Evolutionary conservation across 2,888 invertebrate genomes (phyloP).

Genomic region (Leptopilina syphax): DNA sequence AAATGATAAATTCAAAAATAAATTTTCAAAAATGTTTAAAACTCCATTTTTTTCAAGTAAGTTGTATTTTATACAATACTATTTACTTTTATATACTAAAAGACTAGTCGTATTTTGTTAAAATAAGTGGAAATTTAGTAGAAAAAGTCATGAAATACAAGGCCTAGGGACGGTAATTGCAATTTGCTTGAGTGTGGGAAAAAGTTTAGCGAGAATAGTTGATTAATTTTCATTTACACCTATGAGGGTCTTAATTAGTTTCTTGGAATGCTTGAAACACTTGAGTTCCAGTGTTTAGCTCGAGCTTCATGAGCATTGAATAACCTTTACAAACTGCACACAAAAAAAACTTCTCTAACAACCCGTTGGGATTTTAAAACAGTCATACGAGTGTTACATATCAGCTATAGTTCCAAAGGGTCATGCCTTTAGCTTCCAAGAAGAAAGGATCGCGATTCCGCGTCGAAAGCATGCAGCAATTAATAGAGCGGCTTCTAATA

Average conservation of each 20-base stretch:
- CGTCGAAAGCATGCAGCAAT: slow-evolving; percentile 49
- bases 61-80: too few relatives aligned
- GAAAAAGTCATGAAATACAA: too few relatives aligned
- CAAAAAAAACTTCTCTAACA: slow-evolving; percentile 15
- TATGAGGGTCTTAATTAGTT: not conserved
- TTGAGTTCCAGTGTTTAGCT: not conserved
- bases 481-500: slow-evolving; percentile 52
- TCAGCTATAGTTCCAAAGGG: slow-evolving; percentile 3
- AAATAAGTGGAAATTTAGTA: too few relatives aligned
- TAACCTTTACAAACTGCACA: not conserved
- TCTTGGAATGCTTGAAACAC: not conserved
- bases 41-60: too few relatives aligned
- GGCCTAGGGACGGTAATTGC: too few relatives aligned
- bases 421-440: slow-evolving; percentile 40
- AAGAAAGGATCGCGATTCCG: slow-evolving; percentile 48
- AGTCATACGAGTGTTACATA: slow-evolving; percentile 30
- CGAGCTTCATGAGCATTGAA: not conserved
- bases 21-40: too few relatives aligned
- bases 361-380: slow-evolving; percentile 35
- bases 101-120: too few relatives aligned
- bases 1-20: too few relatives aligned
- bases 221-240: not conserved
- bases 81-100: too few relatives aligned
- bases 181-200: too few relatives aligned
- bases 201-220: too few relatives aligned